phyloP scores from a whole-genome alignment of 2,888 invertebrate genomes.

The Drosophila ustulata region DNA sequence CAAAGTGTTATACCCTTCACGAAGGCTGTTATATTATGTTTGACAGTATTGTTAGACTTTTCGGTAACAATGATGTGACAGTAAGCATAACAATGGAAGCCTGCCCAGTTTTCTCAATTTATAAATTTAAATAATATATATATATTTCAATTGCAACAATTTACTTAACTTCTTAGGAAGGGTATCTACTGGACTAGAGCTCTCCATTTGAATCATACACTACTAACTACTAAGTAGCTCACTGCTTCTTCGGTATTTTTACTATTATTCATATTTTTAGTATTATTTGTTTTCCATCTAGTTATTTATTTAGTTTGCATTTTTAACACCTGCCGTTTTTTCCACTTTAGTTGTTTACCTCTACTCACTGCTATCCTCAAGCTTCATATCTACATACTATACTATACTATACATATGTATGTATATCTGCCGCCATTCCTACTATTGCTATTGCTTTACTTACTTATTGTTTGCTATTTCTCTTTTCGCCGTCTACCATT shows the following conservation, averaged over 20 bases:
- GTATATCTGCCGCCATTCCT: slow-evolving; percentile 16
- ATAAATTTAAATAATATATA: too few species aligned
- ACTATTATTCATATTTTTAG: slow-evolving; percentile 16
- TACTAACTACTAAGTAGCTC: too few species aligned
- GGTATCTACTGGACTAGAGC: neutral
- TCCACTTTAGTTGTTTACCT: slow-evolving; percentile 67
- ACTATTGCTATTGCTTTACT: neutral
- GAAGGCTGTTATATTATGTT: neutral
- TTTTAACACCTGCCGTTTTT: slow-evolving; percentile 74
- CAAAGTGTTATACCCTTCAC: neutral
- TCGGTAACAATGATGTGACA: too few species aligned
- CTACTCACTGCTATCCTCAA: slow-evolving; percentile 7
- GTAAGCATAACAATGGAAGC: too few species aligned
- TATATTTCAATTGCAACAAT: too few species aligned
- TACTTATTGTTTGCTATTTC: slow-evolving; percentile 50
- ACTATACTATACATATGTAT: too few species aligned
- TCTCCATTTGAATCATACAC: neutral
- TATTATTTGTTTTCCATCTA: slow-evolving; percentile 34
- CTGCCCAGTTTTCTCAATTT: too few species aligned
- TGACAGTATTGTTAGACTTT: neutral
- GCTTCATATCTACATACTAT: slow-evolving; percentile 1
- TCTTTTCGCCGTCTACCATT: slow-evolving; percentile 65
- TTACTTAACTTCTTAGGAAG: too few species aligned
- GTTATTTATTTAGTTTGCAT: slow-evolving; percentile 59
- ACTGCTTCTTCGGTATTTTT: neutral